phyloP scores from a whole-genome alignment of 2,797 vertebrate species.

The Borostomias antarcticus region DNA sequence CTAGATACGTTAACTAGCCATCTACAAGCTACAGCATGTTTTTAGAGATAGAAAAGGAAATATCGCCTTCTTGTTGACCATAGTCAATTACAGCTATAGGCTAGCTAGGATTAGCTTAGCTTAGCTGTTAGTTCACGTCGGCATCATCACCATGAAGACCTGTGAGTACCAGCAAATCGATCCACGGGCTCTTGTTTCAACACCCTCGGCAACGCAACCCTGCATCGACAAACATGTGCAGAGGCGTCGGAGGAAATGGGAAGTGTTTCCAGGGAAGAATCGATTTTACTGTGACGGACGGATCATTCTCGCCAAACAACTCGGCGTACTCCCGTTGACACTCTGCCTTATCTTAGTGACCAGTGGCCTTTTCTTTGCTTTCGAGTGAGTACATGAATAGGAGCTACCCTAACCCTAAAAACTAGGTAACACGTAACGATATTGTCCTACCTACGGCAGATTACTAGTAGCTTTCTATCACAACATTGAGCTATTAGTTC shows the following conservation, averaged over 20 bases:
- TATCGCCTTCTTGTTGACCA: neutral
- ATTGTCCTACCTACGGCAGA: no score
- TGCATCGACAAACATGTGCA: slow-evolving; percentile 55
- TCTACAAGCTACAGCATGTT: neutral
- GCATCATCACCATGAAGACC: slow-evolving; percentile 80
- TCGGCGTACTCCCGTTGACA: slow-evolving; percentile 89
- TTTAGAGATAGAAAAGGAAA: neutral
- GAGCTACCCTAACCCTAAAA: no score
- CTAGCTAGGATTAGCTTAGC: neutral
- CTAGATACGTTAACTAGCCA: neutral
- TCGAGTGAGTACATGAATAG: slow-evolving; percentile 84
- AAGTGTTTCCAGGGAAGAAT: slow-evolving; percentile 92
- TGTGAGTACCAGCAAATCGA: slow-evolving; percentile 95
- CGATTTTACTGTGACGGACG: slow-evolving; percentile 91
- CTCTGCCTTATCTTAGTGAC: slow-evolving; percentile 91
- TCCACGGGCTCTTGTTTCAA: slow-evolving; percentile 72
- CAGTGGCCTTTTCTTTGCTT: slow-evolving; percentile 93
- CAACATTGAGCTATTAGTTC: no score
- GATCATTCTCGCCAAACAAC: slow-evolving; percentile 88
- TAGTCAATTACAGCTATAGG: neutral
- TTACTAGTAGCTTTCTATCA: no score
- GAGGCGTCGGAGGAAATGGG: slow-evolving; percentile 85
- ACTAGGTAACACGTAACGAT: no score
- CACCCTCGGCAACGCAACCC: slow-evolving; percentile 54
- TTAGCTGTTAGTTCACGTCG: neutral